Conservation (phyloP, 2,888 invertebrate genomes). For the Microplitis manilae region DNA sequence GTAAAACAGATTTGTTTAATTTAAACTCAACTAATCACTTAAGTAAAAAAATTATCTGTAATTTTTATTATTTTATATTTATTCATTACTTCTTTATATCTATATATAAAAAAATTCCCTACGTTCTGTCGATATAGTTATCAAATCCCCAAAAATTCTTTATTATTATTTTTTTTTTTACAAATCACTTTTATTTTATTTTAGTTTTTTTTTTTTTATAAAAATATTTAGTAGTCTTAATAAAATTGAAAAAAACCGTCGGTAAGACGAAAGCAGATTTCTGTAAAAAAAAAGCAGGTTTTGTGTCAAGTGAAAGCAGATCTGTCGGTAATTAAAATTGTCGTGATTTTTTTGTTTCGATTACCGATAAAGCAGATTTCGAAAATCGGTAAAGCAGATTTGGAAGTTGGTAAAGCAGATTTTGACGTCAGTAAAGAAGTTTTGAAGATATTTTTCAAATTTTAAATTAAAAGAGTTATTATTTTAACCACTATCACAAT, state of each 20-base stretch:
- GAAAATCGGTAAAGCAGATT: no score
- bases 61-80: background rate
- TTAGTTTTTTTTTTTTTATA: slow-evolving; percentile 7
- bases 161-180: slow-evolving; percentile 34
- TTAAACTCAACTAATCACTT: no score
- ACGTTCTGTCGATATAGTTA: slow-evolving; percentile 42
- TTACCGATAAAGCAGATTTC: no score
- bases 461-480: background rate
- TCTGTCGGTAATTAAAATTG: no score
- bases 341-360: no score
- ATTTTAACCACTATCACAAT: slow-evolving; percentile 15
- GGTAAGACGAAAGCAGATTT: background rate
- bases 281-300: no score
- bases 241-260: slow-evolving; percentile 6
- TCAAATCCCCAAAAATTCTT: slow-evolving; percentile 32
- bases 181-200: background rate
- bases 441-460: background rate
- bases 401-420: background rate
- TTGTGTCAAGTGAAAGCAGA: no score
- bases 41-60: no score
- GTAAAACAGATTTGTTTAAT: no score
- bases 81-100: background rate
- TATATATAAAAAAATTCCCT: slow-evolving; percentile 1
- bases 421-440: background rate
- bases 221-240: background rate